Percentiles rank a stretch among this genome's conserved stretches.
Conservation (phyloP, 2,113 vertebrate genomes). For the Butorides virescens region DNA sequence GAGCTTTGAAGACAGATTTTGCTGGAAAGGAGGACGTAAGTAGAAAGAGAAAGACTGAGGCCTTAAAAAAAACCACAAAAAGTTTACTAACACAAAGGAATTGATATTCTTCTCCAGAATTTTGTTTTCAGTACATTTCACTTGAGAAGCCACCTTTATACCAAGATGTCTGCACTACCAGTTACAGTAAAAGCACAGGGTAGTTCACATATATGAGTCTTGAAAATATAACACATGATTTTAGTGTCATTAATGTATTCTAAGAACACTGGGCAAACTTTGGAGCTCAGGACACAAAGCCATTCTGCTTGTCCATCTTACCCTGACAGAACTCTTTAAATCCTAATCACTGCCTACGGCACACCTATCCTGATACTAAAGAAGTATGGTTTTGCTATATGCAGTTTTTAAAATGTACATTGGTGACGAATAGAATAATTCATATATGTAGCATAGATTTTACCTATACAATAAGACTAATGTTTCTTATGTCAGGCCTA, state of each 20-base stretch:
- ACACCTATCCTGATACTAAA: neutral
- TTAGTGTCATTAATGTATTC: neutral
- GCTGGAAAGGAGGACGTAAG: neutral
- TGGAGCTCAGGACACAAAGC: neutral
- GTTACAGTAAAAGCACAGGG: neutral
- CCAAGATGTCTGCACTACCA: neutral
- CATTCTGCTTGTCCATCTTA: neutral
- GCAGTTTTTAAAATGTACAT: neutral
- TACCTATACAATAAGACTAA: neutral
- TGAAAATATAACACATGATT: neutral
- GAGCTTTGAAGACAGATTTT: neutral
- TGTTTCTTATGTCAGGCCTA: neutral
- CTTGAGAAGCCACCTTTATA: neutral
- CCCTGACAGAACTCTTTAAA: neutral
- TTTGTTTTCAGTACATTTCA: neutral
- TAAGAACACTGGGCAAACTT: neutral
- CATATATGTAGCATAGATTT: neutral
- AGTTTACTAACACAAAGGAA: neutral
- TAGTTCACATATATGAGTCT: neutral
- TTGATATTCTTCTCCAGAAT: neutral
- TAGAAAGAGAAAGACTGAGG: neutral
- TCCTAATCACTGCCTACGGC: neutral
- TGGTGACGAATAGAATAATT: neutral
- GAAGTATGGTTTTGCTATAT: neutral
- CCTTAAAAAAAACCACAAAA: neutral